Evolutionary conservation across 1,140 invertebrate species (phyloP).

Genomic region (Lordiphosa collinella): DNA sequence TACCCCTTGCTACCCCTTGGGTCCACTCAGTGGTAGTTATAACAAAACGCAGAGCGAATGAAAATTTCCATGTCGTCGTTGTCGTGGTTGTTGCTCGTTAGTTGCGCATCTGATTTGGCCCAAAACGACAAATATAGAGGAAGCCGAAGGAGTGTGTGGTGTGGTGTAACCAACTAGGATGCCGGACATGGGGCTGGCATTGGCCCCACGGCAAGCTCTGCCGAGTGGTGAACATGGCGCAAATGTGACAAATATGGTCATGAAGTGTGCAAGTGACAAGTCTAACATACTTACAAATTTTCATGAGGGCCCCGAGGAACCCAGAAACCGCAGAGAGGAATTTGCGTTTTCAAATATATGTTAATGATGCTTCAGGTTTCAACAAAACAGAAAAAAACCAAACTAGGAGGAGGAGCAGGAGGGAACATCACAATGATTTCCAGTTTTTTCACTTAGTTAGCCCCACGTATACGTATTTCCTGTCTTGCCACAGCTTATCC

Average conservation of each 20-base stretch:
- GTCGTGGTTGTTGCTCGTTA: slow-evolving; percentile 71
- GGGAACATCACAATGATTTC: slow-evolving; percentile 51
- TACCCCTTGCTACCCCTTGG: slow-evolving; percentile 24
- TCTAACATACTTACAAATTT: slow-evolving; percentile 78
- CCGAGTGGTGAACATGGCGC: slow-evolving; percentile 62
- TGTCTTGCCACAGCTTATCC: slow-evolving; percentile 41
- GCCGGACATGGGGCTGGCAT: slow-evolving; percentile 34
- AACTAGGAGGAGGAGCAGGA: not conserved
- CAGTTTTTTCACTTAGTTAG: slow-evolving; percentile 58
- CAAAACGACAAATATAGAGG: slow-evolving; percentile 36
- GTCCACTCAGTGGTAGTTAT: slow-evolving; percentile 21
- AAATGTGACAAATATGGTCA: slow-evolving; percentile 78
- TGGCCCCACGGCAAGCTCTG: not conserved
- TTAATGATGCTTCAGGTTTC: slow-evolving; percentile 53
- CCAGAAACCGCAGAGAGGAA: slow-evolving; percentile 31
- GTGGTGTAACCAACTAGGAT: slow-evolving; percentile 21
- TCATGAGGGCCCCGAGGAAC: slow-evolving; percentile 34
- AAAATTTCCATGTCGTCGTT: slow-evolving; percentile 68
- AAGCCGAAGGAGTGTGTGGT: slow-evolving; percentile 22
- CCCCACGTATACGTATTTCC: slow-evolving; percentile 50
- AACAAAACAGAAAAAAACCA: not conserved
- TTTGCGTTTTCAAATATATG: slow-evolving; percentile 75
- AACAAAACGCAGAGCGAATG: slow-evolving; percentile 50
- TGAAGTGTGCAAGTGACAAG: slow-evolving; percentile 77
- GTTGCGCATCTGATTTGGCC: slow-evolving; percentile 69